Evolutionary conservation across 2,113 vertebrate genomes (phyloP).

Genomic region (Anarhynchus alexandrinus): DNA sequence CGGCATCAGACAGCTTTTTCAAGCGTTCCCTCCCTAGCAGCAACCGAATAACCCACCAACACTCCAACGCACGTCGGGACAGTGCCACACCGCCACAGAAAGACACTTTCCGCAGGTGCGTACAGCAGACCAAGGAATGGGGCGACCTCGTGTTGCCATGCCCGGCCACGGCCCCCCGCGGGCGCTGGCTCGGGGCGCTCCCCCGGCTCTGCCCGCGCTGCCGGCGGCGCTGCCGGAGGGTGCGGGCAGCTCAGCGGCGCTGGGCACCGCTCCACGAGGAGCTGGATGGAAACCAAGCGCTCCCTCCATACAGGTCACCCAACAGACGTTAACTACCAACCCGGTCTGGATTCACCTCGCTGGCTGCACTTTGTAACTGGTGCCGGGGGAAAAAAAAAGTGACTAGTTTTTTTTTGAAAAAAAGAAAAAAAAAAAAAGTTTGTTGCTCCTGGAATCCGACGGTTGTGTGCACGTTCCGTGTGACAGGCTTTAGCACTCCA

Average conservation of each 20-base stretch:
- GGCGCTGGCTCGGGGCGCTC: too few relatives aligned
- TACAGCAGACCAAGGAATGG: accelerated
- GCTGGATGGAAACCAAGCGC: not conserved
- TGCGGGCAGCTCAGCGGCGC: too few relatives aligned
- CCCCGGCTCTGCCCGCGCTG: not conserved
- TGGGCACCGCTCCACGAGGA: not conserved
- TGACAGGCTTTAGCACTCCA: not conserved
- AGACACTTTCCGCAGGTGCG: accelerated
- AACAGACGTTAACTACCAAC: not conserved
- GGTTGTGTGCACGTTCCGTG: not conserved
- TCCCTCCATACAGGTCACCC: not conserved
- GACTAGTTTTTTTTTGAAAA: not conserved
- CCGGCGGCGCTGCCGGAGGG: too few relatives aligned
- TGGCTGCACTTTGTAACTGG: not conserved
- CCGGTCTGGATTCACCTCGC: not conserved
- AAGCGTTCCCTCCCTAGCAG: not conserved
- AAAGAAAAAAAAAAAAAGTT: not conserved
- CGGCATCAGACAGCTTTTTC: not conserved
- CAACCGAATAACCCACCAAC: not conserved
- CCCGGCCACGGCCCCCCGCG: too few relatives aligned
- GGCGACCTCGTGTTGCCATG: not conserved
- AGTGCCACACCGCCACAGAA: too few relatives aligned
- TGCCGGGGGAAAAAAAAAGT: not conserved
- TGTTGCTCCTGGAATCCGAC: not conserved
- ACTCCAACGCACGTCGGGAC: not conserved